Conservation (phyloP, 2,113 vertebrate genomes). For the pig (Sus scrofa) region T2T-Sscrofa CM000826.6:45280501-45281000, state of each 20-base stretch:
- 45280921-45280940: constrained; percentile 53
- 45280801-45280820: not conserved
- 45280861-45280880: constrained; percentile 61
- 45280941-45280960: too few species aligned
- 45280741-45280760: not conserved
- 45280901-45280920: not conserved
- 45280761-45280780: not conserved
- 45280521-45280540: not conserved
- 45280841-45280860: not conserved
- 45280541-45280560: not conserved
- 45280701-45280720: not conserved
- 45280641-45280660: not conserved
- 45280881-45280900: constrained; percentile 55
- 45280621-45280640: not conserved
- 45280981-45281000: not conserved
- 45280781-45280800: not conserved
- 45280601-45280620: not conserved
- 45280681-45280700: not conserved
- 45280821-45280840: not conserved
- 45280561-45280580: not conserved
- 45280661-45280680: not conserved
- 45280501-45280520: not conserved
- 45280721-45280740: not conserved
- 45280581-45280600: not conserved
- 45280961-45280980: constrained; percentile 57